Conservation (phyloP, 2,797 vertebrate genomes). For the Salmo trutta region DNA sequence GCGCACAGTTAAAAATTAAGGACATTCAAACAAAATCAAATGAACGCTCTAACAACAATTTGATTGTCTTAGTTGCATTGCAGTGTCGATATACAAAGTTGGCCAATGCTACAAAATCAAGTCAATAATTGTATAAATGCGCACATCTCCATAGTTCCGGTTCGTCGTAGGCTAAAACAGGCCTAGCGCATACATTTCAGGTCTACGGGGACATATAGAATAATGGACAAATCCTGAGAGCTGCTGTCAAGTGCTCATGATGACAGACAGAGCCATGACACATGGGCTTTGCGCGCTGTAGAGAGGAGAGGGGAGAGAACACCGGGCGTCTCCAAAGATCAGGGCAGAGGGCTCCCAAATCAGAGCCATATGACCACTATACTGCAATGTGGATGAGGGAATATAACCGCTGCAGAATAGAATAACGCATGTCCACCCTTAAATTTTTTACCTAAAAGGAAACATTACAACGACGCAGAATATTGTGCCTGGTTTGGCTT, state of each 20-base stretch:
- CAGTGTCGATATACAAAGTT: background rate
- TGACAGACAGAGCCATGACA: slow-evolving; percentile 63
- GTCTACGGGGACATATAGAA: slow-evolving; percentile 42
- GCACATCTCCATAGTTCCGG: background rate
- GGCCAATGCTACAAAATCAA: background rate
- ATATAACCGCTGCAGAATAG: background rate
- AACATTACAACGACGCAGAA: slow-evolving; percentile 20
- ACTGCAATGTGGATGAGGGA: slow-evolving; percentile 27
- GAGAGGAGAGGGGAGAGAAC: background rate
- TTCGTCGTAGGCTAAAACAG: slow-evolving; percentile 1
- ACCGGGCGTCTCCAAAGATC: slow-evolving; percentile 29
- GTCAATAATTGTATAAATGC: background rate
- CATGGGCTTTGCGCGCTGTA: slow-evolving; percentile 57
- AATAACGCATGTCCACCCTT: slow-evolving; percentile 21
- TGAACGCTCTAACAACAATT: slow-evolving; percentile 25
- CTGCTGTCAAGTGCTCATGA: slow-evolving; percentile 55
- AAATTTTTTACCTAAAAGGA: slow-evolving; percentile 17
- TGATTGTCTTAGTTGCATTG: background rate
- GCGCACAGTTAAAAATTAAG: slow-evolving; percentile 1
- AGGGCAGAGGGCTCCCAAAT: slow-evolving; percentile 67
- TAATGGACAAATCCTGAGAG: slow-evolving; percentile 58
- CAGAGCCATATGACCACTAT: slow-evolving; percentile 68
- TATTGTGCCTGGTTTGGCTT: slow-evolving; percentile 38
- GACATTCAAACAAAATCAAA: slow-evolving; percentile 20
- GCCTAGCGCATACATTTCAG: slow-evolving; percentile 42